These are phyloP conservation scores for Phaonia tiefii DNA, from an alignment of 2,888 invertebrate species.

Conservation along the genomic window DNA sequence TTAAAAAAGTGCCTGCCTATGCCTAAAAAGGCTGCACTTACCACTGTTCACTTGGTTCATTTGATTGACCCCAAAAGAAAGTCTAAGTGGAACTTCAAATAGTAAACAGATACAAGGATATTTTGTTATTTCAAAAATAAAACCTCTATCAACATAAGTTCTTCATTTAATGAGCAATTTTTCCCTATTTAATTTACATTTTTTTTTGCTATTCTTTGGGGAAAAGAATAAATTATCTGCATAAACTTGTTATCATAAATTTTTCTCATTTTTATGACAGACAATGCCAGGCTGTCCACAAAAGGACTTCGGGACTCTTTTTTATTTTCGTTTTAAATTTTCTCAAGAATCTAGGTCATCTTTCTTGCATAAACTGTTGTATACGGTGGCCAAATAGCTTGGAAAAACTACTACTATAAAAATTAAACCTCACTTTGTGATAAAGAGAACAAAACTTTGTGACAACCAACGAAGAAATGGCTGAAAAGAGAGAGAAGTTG, in stretches of 20 bases:
- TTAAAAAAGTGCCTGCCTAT: no score
- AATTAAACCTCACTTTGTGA: neutral
- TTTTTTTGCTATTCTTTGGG: neutral
- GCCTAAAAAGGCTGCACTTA: no score
- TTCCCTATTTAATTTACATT: neutral
- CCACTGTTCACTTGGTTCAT: no score
- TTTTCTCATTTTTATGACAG: neutral
- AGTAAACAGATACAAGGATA: no score
- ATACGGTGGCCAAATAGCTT: neutral
- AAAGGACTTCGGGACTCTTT: neutral
- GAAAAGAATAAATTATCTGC: neutral
- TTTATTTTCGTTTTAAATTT: neutral
- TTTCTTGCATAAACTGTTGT: neutral
- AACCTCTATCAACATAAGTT: no score
- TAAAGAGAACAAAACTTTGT: slow-evolving; percentile 5
- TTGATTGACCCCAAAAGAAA: no score
- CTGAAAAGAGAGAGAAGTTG: neutral
- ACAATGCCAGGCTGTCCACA: neutral
- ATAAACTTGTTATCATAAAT: neutral
- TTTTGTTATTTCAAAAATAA: no score
- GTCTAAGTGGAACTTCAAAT: no score
- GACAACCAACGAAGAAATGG: slow-evolving; percentile 26
- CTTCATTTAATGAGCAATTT: no score
- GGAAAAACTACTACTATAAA: neutral
- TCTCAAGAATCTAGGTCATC: neutral